These are phyloP conservation scores for Junonia oenone DNA, from an alignment of 2,888 invertebrate genomes.

Conservation along the genomic window DNA sequence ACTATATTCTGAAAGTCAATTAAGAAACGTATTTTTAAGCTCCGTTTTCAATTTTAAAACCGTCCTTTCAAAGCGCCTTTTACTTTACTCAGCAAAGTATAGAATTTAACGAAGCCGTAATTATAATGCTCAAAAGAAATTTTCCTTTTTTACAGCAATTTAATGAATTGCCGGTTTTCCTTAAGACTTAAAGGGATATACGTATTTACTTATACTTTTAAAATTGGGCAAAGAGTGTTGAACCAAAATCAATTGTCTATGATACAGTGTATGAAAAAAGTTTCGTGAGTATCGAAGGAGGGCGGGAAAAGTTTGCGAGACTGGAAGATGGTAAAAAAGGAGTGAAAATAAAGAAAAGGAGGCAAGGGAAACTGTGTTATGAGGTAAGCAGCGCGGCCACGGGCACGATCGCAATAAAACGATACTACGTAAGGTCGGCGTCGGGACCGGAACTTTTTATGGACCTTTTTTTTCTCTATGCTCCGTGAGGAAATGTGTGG, in stretches of 20 bases:
- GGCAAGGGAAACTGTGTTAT: constrained; percentile 73
- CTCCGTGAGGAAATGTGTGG: constrained; percentile 30
- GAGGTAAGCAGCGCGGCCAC: constrained; percentile 72
- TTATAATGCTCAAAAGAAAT: constrained; percentile 62
- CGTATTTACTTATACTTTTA: constrained; percentile 34
- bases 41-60: constrained; percentile 56
- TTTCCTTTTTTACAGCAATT: constrained; percentile 45
- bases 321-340: constrained; percentile 9
- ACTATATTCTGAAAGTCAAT: constrained; percentile 44
- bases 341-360: constrained; percentile 32
- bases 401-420: constrained; percentile 72
- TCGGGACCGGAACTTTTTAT: constrained; percentile 50
- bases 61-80: constrained; percentile 55
- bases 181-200: constrained; percentile 51
- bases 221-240: constrained; percentile 30
- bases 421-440: constrained; percentile 68
- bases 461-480: constrained; percentile 43
- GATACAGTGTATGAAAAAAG: constrained; percentile 23
- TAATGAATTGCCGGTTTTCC: constrained; percentile 56
- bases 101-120: constrained; percentile 67
- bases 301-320: constrained; percentile 16
- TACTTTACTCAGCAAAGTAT: constrained; percentile 57
- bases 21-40: constrained; percentile 47
- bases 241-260: constrained; percentile 35
- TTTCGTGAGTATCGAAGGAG: not conserved